phyloP scores from a whole-genome alignment of 2,113 vertebrate species.

The rat (Rattus norvegicus) region DNA sequence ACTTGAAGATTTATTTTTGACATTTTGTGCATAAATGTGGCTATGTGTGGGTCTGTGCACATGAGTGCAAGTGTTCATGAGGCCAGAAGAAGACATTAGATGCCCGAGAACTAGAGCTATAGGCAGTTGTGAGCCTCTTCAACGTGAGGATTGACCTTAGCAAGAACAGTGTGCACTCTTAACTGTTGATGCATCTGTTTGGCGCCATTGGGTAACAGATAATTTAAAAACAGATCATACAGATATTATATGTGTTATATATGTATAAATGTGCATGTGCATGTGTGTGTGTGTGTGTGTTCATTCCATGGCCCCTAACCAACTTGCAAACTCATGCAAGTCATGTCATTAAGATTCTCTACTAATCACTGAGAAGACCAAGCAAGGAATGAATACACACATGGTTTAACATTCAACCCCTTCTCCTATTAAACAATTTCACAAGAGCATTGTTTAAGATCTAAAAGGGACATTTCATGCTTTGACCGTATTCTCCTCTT shows the following conservation, averaged over 20 bases:
- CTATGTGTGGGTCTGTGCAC: not conserved
- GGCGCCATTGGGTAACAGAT: not conserved
- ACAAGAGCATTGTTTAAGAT: not conserved
- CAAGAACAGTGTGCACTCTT: not conserved
- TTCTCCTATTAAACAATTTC: not conserved
- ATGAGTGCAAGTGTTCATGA: not conserved
- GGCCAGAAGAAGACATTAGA: not conserved
- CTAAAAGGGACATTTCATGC: not conserved
- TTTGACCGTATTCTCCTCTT: not conserved
- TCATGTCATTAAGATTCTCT: not conserved
- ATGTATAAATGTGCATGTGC: not conserved
- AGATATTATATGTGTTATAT: not conserved
- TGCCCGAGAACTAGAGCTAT: not conserved
- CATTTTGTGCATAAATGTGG: not conserved
- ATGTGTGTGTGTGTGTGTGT: not conserved
- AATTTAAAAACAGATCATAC: not conserved
- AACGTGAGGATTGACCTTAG: not conserved
- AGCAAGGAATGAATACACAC: not conserved
- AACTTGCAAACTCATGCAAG: not conserved
- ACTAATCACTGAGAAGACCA: not conserved
- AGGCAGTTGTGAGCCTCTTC: not conserved
- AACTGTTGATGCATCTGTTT: not conserved
- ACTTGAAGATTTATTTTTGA: not conserved
- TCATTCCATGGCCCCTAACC: not conserved
- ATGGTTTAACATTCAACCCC: not conserved